Base-by-base conservation (phyloP, 1,140 invertebrate species). In the Ceratina calcarata region DNA sequence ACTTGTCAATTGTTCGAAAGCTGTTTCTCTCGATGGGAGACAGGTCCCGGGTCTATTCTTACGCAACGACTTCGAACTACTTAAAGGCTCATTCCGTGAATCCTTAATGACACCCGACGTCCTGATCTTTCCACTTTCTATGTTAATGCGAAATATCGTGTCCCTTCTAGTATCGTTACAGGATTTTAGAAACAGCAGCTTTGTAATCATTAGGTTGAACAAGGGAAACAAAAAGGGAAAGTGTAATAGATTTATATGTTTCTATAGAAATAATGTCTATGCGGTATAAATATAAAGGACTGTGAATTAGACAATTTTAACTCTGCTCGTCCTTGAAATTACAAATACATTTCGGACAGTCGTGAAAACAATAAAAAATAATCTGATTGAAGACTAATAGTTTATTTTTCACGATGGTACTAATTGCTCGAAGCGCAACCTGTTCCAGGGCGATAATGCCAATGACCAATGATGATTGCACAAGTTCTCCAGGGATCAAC, bases 401-500 rank as follows among this genome's bases (percentile, higher is more conserved):
- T 55, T 27, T 57, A 32, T 27, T 80, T 74, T 68, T 49, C 32
- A 45, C 24, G 24, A 8, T 32, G 18, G 55, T 24, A n/a, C 18
- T 65, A 71, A 74, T 74, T 65, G 24, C 61, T 65, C 16, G n/a
- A 57, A 53, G 58, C 22, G n/a, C 27, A 37, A 45, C 45, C 58
- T 45, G 55, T 49, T 22, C 6, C 73, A 45, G 18, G 53, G 49
- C n/a, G 37, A 65, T 81, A 81, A 65, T 71, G 15, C 32, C 32
- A 37, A 37, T 37, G 32, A 6, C 32, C 32, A 37, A 37, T 37
- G 32, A 51, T 60, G 51, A 65, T 83, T 57, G 66, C 71, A 55
- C 49, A 24, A 58, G 32, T 73, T 69, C 51, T 20, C 58, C 64
- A 64, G 60, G 67, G 37, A 85, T 69, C 76, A 83, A 83, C 77